These are phyloP conservation scores for Cheumatopsyche charites DNA, from an alignment of 1,140 invertebrate genomes.

Conservation along the genomic window DNA sequence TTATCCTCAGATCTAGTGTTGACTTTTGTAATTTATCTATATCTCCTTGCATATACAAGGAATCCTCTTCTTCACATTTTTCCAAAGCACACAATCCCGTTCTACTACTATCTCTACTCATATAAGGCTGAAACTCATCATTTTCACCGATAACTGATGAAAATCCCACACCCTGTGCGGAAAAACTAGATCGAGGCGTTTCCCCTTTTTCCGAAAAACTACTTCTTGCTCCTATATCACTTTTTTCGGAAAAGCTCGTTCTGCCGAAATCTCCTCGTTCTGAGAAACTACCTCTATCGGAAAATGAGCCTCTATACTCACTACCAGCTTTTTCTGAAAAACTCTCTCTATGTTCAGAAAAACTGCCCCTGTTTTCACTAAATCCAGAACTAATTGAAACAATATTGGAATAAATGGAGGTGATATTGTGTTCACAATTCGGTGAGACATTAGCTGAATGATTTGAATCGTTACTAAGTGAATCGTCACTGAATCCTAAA, in stretches of 20 bases:
- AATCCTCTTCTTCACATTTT: conserved; percentile 56
- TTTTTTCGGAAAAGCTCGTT: conserved; percentile 57
- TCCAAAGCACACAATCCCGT: conserved; percentile 50
- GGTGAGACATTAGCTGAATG: conserved; percentile 58
- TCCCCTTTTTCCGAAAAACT: conserved; percentile 60
- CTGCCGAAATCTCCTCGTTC: conserved; percentile 58
- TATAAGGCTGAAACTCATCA: conserved; percentile 55
- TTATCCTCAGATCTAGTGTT: conserved; percentile 58
- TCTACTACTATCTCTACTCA: conserved; percentile 53
- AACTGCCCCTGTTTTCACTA: conserved; percentile 59
- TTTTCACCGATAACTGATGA: conserved; percentile 54
- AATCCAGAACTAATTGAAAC: conserved; percentile 60
- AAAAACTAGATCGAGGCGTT: conserved; percentile 59
- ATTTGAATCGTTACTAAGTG: conserved; percentile 67
- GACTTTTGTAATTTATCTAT: conserved; percentile 58
- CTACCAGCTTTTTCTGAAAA: conserved; percentile 52
- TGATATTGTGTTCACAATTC: conserved; percentile 60
- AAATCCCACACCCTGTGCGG: conserved; percentile 53
- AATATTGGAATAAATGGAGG: conserved; percentile 60
- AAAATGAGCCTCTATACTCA: conserved; percentile 51
- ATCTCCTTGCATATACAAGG: conserved; percentile 51
- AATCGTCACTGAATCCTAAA: conserved; percentile 72
- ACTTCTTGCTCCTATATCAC: conserved; percentile 54
- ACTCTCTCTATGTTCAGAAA: conserved; percentile 59
- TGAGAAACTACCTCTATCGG: conserved; percentile 59